Conservation (phyloP, 2,888 invertebrate species). For the Protonemura montana region DNA sequence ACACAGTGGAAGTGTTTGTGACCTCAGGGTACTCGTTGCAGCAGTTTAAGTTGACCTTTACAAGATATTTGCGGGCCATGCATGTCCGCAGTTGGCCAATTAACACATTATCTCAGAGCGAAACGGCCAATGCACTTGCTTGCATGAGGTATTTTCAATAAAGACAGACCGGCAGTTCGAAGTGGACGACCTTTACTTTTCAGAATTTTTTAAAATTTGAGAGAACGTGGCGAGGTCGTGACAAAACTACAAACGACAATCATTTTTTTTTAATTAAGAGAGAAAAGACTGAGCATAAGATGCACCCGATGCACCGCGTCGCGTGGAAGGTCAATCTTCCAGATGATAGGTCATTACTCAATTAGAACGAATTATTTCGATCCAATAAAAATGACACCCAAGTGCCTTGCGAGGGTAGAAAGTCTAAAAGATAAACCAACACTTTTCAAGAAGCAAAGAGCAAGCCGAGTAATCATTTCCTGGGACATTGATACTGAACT, state of each 20-base stretch:
- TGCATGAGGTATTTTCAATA: too few species aligned
- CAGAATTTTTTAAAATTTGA: too few species aligned
- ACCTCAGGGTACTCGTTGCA: too few species aligned
- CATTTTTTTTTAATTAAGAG: not conserved
- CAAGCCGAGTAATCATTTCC: not conserved
- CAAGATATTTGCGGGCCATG: too few species aligned
- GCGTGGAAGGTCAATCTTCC: not conserved
- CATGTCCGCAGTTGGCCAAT: too few species aligned
- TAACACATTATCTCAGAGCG: too few species aligned
- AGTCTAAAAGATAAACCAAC: not conserved
- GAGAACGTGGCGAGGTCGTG: too few species aligned
- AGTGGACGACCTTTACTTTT: not conserved
- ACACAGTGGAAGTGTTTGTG: too few species aligned
- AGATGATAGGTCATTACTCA: not conserved
- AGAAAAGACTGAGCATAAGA: not conserved
- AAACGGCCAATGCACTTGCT: too few species aligned
- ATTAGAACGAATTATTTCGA: not conserved
- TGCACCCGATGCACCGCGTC: not conserved
- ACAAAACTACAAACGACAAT: too few species aligned
- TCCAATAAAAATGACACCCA: not conserved
- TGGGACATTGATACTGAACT: conserved; percentile 12
- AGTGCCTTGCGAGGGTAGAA: not conserved
- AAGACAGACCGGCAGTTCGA: not conserved
- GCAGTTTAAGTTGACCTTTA: too few species aligned
- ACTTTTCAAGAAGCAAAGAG: not conserved